A percentile compares a stretch with the other conserved stretches of the same genome.
Evolutionary conservation across 1,140 invertebrate genomes (phyloP).

Genomic region (Cataglyphis hispanica): DNA sequence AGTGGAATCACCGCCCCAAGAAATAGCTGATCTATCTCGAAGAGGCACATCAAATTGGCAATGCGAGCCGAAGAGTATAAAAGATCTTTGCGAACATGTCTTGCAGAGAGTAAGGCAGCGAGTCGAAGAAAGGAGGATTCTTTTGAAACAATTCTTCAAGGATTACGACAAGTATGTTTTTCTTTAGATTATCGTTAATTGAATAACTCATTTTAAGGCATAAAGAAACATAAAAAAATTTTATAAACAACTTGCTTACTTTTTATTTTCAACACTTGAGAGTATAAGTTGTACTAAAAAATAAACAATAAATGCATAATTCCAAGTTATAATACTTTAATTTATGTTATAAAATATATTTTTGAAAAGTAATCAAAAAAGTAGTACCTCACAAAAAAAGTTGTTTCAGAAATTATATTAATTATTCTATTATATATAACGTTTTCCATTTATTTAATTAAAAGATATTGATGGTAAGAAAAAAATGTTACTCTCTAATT

Average conservation of each 20-base stretch:
- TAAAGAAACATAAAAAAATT: not conserved
- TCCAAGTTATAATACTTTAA: not conserved
- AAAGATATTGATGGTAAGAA: not conserved
- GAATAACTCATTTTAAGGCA: not conserved
- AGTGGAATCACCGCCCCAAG: conserved; percentile 84
- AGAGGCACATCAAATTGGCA: conserved; percentile 86
- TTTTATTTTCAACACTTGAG: not conserved
- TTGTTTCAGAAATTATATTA: not conserved
- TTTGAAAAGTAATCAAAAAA: not conserved
- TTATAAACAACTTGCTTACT: not conserved
- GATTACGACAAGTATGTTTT: conserved; percentile 89
- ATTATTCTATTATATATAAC: not conserved
- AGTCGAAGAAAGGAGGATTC: conserved; percentile 86
- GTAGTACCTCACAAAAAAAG: not conserved
- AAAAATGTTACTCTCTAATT: conserved; percentile 11
- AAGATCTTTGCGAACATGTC: conserved; percentile 87
- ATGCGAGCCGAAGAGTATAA: conserved; percentile 75
- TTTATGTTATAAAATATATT: not conserved
- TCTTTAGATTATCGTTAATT: not conserved
- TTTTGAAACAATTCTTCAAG: conserved; percentile 89
- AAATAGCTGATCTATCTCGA: conserved; percentile 84
- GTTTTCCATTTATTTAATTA: not conserved
- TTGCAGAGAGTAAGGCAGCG: conserved; percentile 86
- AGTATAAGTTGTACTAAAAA: not conserved
- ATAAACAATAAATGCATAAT: not conserved